Conservation (phyloP, 1,140 invertebrate species). For the Hyposmocoma kahamanoa region DNA sequence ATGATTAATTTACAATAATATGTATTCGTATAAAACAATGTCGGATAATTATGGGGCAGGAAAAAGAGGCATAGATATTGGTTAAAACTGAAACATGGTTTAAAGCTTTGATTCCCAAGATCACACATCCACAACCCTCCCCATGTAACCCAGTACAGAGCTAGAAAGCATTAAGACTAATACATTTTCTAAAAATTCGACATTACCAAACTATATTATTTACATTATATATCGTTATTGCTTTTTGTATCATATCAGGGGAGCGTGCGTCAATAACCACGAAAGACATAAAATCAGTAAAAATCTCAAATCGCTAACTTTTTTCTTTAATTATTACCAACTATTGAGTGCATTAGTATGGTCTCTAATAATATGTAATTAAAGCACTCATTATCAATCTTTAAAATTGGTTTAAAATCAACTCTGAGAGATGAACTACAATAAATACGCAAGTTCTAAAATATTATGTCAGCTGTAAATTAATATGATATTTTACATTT, state of each 20-base stretch:
- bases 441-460: slow-evolving; percentile 59
- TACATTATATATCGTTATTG: slow-evolving; percentile 74
- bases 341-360: slow-evolving; percentile 62
- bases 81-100: slow-evolving; percentile 54
- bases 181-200: slow-evolving; percentile 70
- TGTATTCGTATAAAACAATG: slow-evolving; percentile 4
- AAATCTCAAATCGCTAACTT: slow-evolving; percentile 65
- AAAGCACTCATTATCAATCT: slow-evolving; percentile 65
- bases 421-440: slow-evolving; percentile 48
- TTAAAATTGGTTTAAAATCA: slow-evolving; percentile 60
- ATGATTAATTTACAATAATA: neutral
- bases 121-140: slow-evolving; percentile 60
- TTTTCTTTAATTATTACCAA: slow-evolving; percentile 46
- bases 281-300: slow-evolving; percentile 60
- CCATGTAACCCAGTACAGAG: slow-evolving; percentile 41
- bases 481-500: slow-evolving; percentile 47
- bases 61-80: slow-evolving; percentile 43
- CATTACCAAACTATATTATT: slow-evolving; percentile 72
- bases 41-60: slow-evolving; percentile 7
- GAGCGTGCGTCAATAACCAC: slow-evolving; percentile 63
- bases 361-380: slow-evolving; percentile 54
- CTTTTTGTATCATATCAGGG: slow-evolving; percentile 67
- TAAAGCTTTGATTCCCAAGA: slow-evolving; percentile 72
- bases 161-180: slow-evolving; percentile 65
- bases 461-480: slow-evolving; percentile 51